Evolutionary conservation across 2,888 invertebrate genomes (phyloP).

Genomic region (Chirona hameri): DNA sequence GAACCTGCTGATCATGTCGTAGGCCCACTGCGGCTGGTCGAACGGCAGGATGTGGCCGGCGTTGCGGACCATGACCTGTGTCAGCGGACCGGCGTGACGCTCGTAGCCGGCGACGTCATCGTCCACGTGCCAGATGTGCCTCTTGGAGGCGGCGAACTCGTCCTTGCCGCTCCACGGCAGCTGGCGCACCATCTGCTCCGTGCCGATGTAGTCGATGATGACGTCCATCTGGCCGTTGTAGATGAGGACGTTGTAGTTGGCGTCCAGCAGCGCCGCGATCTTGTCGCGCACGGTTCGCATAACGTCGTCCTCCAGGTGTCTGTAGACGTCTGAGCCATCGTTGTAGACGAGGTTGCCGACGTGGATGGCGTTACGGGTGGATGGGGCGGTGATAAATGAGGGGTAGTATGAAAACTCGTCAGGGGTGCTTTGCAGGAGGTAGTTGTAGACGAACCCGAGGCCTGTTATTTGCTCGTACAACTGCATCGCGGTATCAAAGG

Average conservation of each 20-base stretch:
- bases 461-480: conserved; percentile 56
- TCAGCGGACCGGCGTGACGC: conserved; percentile 65
- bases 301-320: conserved; percentile 67
- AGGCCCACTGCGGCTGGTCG: conserved; percentile 73
- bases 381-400: conserved; percentile 59
- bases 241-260: conserved; percentile 65
- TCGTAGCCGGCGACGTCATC: conserved; percentile 69
- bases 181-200: conserved; percentile 69
- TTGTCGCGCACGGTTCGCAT: conserved; percentile 70
- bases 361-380: conserved; percentile 70
- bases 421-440: conserved; percentile 58
- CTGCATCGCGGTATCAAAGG: not conserved
- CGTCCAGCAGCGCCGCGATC: conserved; percentile 42
- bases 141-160: conserved; percentile 48
- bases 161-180: conserved; percentile 64
- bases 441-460: conserved; percentile 71
- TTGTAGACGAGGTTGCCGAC: conserved; percentile 76
- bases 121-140: conserved; percentile 63
- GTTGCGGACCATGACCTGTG: conserved; percentile 69
- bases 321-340: conserved; percentile 60
- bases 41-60: conserved; percentile 79
- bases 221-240: conserved; percentile 91
- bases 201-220: conserved; percentile 81
- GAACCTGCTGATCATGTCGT: conserved; percentile 67
- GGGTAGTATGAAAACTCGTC: not conserved